Base-by-base conservation (phyloP, 2,888 invertebrate genomes). In the Leptopilina syphax region DNA sequence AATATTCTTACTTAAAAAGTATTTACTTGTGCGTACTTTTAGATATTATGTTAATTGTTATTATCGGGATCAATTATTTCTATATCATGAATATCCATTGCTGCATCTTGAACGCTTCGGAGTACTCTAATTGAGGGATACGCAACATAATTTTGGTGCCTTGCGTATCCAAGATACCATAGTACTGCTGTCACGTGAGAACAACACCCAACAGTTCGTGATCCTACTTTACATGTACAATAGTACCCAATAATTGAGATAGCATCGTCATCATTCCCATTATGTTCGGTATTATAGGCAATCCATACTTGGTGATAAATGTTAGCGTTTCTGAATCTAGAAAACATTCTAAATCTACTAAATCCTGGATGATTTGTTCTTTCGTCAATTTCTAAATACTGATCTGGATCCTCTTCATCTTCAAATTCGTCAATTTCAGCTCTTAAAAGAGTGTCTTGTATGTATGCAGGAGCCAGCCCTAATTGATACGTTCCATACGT, bases 251-350 rank as follows among this genome's bases (percentile, higher is more conserved):
- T 24, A 76, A 47, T 76, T 1, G 76, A 57, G 12, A 57, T 54
- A 34, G 34, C 3, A 54, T 76, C 13, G 12, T 57, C 24, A 76
- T 76, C 34, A n/a, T 60, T 18, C 57, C 18, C 76, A 76, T 76
- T 57, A 54, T 34, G 34, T 34, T 34, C 34, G 3, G 34, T 34
- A 34, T 34, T 34, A 34, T 34, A 34, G 34, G 34, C 34, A 34
- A 34, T 60, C 80, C 77, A 80, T 10, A 80, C 9, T 73, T 80
- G 77, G 60, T 77, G 34, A 34, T 34, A 34, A 34, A 34, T 76
- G n/a, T n/a, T n/a, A 66, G 47, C 65, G 44, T 77, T 77, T 63
- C 50, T 77, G 50, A 47, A 65, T 44, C 63, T 18, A 4, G 44
- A 77, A 47, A 18, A 77, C 10, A 65, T 9, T 63, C 65, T 77